These are phyloP conservation scores for Plutella xylostella DNA, from an alignment of 2,888 invertebrate species.

Conservation along the genomic window DNA sequence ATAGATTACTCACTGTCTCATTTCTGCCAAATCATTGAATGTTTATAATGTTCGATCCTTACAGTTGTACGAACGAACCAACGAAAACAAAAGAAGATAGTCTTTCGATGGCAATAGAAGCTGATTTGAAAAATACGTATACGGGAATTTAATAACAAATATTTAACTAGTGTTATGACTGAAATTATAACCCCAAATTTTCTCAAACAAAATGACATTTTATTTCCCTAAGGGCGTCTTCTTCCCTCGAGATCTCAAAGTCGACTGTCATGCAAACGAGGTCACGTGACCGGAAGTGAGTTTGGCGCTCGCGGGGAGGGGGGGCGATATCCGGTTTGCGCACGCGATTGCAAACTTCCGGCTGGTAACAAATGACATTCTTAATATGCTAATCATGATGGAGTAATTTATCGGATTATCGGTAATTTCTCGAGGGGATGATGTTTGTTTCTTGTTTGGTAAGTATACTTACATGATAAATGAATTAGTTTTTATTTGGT, in stretches of 20 bases:
- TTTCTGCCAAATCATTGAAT: slow-evolving; percentile 48
- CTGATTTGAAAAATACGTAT: no score
- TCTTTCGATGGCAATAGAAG: no score
- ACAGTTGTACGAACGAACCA: no score
- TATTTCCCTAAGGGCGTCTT: slow-evolving; percentile 34
- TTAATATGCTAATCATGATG: slow-evolving; percentile 66
- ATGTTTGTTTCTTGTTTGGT: no score
- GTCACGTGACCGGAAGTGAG: slow-evolving; percentile 67
- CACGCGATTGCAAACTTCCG: slow-evolving; percentile 69
- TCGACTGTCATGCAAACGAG: slow-evolving; percentile 65
- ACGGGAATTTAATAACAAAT: no score
- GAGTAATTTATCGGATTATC: slow-evolving; percentile 62
- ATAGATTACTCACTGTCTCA: slow-evolving; percentile 55
- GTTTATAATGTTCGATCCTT: no score
- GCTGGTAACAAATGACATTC: slow-evolving; percentile 44
- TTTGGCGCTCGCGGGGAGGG: slow-evolving; percentile 39
- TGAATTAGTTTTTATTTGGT: no score
- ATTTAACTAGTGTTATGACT: no score
- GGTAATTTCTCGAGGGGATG: no score
- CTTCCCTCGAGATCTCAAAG: slow-evolving; percentile 33
- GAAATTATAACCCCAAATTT: no score
- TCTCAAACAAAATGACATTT: background rate
- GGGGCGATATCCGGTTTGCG: slow-evolving; percentile 55
- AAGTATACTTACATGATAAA: no score
- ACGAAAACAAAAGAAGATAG: no score